phyloP scores from a whole-genome alignment of 2,888 invertebrate species.

The Lepidocyrtinus sp. region DNA sequence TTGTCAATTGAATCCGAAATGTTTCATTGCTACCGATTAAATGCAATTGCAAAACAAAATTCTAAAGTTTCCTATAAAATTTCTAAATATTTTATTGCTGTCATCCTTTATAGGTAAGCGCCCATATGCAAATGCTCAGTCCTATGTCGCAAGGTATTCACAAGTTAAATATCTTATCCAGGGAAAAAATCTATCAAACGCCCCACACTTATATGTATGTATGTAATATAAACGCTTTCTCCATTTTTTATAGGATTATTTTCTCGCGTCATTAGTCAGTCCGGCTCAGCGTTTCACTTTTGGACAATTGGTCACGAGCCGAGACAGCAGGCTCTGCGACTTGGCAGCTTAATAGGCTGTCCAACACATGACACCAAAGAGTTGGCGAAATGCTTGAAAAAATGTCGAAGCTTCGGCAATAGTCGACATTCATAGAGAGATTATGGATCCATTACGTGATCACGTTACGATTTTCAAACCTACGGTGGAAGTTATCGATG shows the following conservation, averaged over 20 bases:
- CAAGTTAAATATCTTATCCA: no score
- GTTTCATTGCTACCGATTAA: no score
- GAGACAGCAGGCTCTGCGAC: slow-evolving; percentile 53
- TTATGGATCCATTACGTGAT: slow-evolving; percentile 58
- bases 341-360: slow-evolving; percentile 59
- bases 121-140: slow-evolving; percentile 60
- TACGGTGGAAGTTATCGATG: slow-evolving; percentile 73
- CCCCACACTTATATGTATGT: no score
- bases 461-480: slow-evolving; percentile 73
- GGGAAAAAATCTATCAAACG: no score
- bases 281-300: slow-evolving; percentile 58
- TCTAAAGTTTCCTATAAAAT: no score
- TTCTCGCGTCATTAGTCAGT: slow-evolving; percentile 53
- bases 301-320: slow-evolving; percentile 61
- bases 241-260: slow-evolving; percentile 60
- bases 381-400: slow-evolving; percentile 62
- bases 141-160: slow-evolving; percentile 63
- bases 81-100: no score
- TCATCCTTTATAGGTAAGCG: no score
- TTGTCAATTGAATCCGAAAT: no score
- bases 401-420: slow-evolving; percentile 58
- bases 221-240: no score
- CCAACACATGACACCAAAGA: slow-evolving; percentile 55
- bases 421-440: slow-evolving; percentile 61
- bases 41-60: no score